phyloP scores from a whole-genome alignment of 2,797 vertebrate species.

The Scolopax bukidnonensis region DNA sequence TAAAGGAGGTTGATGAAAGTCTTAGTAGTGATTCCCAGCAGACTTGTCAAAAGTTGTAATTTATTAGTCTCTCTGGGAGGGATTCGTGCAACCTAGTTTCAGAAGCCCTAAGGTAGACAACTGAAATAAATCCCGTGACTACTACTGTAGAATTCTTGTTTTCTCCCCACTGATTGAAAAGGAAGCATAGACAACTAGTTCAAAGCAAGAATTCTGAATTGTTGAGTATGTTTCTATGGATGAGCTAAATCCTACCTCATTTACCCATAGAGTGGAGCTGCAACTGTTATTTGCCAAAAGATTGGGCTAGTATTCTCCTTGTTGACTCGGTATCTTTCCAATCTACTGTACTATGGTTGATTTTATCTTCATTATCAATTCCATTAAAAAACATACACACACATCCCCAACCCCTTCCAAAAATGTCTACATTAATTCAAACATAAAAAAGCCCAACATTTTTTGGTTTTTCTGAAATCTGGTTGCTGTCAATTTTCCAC shows the following conservation, averaged over 20 bases:
- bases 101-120: neutral
- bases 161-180: neutral
- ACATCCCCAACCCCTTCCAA: neutral
- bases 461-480: neutral
- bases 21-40: neutral
- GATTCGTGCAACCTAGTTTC: neutral
- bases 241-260: neutral
- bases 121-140: neutral
- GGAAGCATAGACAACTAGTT: neutral
- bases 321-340: neutral
- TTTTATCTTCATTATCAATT: neutral
- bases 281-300: neutral
- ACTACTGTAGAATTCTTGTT: neutral
- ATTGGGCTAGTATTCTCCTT: neutral
- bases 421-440: neutral
- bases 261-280: neutral
- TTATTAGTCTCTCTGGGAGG: neutral
- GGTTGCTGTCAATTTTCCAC: neutral
- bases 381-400: neutral
- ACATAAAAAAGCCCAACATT: neutral
- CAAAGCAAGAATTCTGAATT: neutral
- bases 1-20: constrained; percentile 4
- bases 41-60: neutral
- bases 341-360: neutral
- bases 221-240: neutral